Conservation (phyloP, 2,888 invertebrate genomes). For the Vannuccia rotundouncinata region DNA sequence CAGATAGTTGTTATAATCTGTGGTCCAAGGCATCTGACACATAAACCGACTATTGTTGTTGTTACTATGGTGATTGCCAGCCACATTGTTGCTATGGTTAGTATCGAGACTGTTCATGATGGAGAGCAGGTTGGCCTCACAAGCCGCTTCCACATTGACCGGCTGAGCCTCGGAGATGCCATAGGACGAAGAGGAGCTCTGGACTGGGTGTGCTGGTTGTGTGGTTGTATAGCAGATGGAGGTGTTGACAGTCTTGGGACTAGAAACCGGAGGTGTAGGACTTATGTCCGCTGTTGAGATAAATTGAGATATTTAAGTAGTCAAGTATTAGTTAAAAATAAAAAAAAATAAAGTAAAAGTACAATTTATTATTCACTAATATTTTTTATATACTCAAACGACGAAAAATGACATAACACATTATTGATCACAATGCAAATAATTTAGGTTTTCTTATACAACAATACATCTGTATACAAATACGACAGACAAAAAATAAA, state of each 20-base stretch:
- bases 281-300: background rate
- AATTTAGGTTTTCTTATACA: no score
- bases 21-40: background rate
- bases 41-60: no score
- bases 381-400: no score
- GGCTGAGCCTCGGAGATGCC: background rate
- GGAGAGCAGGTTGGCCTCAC: background rate
- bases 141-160: background rate
- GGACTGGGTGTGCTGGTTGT: background rate
- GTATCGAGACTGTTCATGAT: background rate
- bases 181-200: background rate
- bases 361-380: no score
- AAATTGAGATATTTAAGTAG: no score
- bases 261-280: background rate
- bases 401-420: no score
- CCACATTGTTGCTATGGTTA: background rate
- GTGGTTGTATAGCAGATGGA: background rate
- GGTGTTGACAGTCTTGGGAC: background rate
- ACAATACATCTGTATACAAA: no score
- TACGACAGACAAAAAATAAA: no score
- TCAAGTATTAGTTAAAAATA: no score
- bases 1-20: background rate
- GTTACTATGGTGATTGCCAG: background rate
- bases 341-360: no score
- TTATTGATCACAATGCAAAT: no score